Base-by-base conservation (phyloP, 2,113 vertebrate species). In the Steatornis caripensis region DNA sequence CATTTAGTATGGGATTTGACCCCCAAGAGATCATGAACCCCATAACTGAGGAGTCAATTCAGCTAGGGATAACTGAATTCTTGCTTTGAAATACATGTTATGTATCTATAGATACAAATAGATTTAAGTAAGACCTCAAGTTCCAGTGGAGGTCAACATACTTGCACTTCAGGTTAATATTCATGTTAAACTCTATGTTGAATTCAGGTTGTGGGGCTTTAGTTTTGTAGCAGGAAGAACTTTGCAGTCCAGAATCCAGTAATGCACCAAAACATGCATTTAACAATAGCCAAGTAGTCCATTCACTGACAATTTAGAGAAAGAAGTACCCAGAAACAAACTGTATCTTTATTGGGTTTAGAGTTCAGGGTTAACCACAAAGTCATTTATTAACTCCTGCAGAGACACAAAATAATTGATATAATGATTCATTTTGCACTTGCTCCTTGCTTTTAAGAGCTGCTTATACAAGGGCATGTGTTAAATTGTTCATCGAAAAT, bases 1-100 rank as follows among this genome's bases (percentile, higher is more conserved):
- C 98, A 53, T 69, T 98, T 87, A 98, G 96, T 21, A 98, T 98
- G 98, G 98, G 95, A 89, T 95, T 98, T 83, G 95, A 97, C 53
- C 97, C 97, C 70, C 95, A 96, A 84, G 98, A 98, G 43, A 98
- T 98, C 57, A 97, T 89, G 48, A 99, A 97, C 41, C 96, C 98
- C 21, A 71, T 98, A n/a, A 98, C 94, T 32, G 97, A 98, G 46
- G 64, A 98, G 6, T 90, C 97, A 64, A 98, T 96, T 77, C 98
- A 99, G 97, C 98, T 98, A 97, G 14, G 27, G 14, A 53, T 21
- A 41, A 27, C 27, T 37, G 26, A 62, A 57, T 34, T 10, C 12
- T 88, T 92, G 43, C 64, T 74, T 68, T 76, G 62, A 81, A 87
- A 78, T 15, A 27, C 32, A 27, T 70, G 29, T 7, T 43, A 10